Percentiles rank a stretch among this genome's conserved stretches.
Evolutionary conservation across 2,797 vertebrate genomes (phyloP).

Genomic region (Tragelaphus eurycerus): DNA sequence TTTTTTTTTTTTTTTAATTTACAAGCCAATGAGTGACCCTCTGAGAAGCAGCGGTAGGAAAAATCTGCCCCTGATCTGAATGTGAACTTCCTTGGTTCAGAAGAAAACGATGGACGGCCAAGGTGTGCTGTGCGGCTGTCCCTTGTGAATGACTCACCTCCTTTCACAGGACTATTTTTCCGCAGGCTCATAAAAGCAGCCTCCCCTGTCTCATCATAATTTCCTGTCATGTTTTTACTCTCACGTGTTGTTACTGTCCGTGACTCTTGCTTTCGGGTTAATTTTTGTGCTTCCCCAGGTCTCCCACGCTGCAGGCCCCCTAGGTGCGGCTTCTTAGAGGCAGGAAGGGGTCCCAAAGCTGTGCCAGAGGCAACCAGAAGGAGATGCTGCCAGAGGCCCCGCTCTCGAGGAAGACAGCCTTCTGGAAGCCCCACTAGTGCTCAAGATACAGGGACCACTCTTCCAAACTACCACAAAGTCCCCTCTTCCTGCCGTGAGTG

Average conservation of each 20-base stretch:
- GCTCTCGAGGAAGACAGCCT: not conserved
- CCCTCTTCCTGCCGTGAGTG: no score
- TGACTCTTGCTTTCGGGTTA: not conserved
- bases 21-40: not conserved
- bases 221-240: not conserved
- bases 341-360: fast-evolving
- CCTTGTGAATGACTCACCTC: not conserved
- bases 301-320: not conserved
- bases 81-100: not conserved
- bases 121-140: not conserved
- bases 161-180: not conserved
- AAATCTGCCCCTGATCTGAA: not conserved
- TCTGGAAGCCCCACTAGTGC: no score
- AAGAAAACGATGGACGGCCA: fast-evolving
- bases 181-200: no score
- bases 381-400: not conserved
- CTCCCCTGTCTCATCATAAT: not conserved
- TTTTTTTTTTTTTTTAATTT: not conserved
- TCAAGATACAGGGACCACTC: not conserved
- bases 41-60: not conserved
- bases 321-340: not conserved
- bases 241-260: not conserved
- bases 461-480: not conserved
- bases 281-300: fast-evolving
- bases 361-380: no score